A percentile compares a stretch with the other conserved stretches of the same genome.
phyloP scores from a whole-genome alignment of 2,888 invertebrate genomes.

The Conchocele bisecta region DNA sequence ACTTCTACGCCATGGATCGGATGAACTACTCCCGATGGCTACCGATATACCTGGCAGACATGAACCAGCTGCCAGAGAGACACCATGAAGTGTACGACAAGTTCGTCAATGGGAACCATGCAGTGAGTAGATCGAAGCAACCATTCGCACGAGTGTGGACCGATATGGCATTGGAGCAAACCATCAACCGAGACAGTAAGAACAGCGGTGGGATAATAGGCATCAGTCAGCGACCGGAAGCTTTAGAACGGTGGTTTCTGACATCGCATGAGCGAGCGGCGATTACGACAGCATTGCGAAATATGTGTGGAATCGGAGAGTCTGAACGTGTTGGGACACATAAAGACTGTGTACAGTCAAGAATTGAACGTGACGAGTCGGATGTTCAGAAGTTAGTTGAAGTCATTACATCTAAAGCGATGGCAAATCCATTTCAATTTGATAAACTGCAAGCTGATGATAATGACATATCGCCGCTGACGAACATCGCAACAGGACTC shows the following conservation, averaged over 20 bases:
- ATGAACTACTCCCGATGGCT: constrained; percentile 3
- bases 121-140: neutral
- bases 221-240: neutral
- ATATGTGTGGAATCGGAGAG: neutral
- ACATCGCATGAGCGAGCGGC: neutral
- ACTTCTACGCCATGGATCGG: constrained; percentile 5
- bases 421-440: too few relatives aligned
- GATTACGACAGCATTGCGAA: neutral
- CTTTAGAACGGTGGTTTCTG: too few relatives aligned
- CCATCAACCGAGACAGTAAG: neutral
- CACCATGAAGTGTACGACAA: neutral
- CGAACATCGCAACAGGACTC: too few relatives aligned
- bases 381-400: too few relatives aligned
- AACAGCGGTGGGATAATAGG: neutral
- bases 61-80: neutral
- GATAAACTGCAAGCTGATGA: too few relatives aligned
- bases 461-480: too few relatives aligned
- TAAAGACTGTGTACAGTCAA: too few relatives aligned
- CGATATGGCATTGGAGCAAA: constrained; percentile 2
- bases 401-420: too few relatives aligned
- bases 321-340: neutral
- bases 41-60: neutral
- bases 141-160: neutral
- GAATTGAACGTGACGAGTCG: too few relatives aligned
- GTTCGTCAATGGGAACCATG: constrained; percentile 3